Evolutionary conservation across 2,113 vertebrate species (phyloP).

Genomic region (Antechinus stuartii): DNA sequence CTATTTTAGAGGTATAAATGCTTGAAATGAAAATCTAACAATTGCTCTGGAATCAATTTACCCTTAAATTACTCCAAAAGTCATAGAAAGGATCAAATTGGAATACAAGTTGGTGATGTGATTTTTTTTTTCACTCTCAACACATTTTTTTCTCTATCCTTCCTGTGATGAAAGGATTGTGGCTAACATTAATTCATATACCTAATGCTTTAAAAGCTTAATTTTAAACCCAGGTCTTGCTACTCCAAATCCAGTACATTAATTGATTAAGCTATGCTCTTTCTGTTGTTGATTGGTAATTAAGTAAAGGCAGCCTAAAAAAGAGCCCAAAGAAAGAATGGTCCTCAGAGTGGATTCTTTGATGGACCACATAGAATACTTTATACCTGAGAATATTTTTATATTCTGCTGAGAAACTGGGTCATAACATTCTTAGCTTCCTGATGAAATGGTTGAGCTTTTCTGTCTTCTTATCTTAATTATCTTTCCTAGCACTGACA

Average conservation of each 20-base stretch:
- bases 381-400: neutral
- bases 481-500: neutral
- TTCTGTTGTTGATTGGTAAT: neutral
- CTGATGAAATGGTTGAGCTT: neutral
- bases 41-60: neutral
- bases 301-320: neutral
- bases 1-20: neutral
- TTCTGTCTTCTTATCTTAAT: neutral
- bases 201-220: neutral
- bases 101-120: neutral
- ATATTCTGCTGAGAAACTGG: neutral
- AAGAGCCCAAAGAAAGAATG: neutral
- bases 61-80: neutral
- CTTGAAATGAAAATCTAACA: neutral
- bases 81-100: neutral
- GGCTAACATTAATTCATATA: neutral
- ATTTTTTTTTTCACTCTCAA: neutral
- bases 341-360: neutral
- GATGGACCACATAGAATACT: neutral
- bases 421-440: neutral
- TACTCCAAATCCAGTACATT: neutral
- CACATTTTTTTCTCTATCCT: neutral
- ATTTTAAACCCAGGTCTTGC: neutral
- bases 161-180: neutral
- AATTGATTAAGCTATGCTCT: neutral